Evolutionary conservation across 1,140 invertebrate species (phyloP).

Genomic region (Cydia fagiglandana): DNA sequence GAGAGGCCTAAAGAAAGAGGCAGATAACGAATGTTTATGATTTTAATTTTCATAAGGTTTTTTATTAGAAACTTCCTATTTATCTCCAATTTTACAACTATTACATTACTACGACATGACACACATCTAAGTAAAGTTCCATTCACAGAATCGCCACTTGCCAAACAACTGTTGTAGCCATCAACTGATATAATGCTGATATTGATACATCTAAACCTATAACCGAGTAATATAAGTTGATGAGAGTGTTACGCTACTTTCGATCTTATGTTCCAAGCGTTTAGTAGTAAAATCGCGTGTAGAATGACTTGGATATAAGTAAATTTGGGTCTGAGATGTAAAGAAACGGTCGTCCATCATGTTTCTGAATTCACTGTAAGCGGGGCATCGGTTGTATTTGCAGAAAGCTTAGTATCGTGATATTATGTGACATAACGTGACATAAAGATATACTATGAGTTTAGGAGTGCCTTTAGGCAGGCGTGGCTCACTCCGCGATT

Average conservation of each 20-base stretch:
- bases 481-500: no score
- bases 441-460: background rate
- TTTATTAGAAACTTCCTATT: no score
- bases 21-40: no score
- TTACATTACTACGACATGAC: no score
- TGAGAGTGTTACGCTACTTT: background rate
- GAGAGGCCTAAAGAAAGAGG: no score
- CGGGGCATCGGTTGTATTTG: background rate
- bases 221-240: background rate
- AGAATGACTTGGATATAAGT: background rate
- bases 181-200: background rate
- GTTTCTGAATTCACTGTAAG: background rate
- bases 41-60: no score
- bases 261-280: background rate
- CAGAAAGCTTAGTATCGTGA: background rate
- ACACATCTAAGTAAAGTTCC: background rate
- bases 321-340: background rate
- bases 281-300: background rate
- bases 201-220: background rate
- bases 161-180: constrained; percentile 3
- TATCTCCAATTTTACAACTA: no score
- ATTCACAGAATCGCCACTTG: background rate
- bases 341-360: constrained; percentile 4
- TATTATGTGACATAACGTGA: background rate
- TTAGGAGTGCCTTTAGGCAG: background rate